Evolutionary conservation across 2,888 invertebrate species (phyloP), one percentile per base, ranked within the genome.

Genomic region (Desoria tigrina): DNA sequence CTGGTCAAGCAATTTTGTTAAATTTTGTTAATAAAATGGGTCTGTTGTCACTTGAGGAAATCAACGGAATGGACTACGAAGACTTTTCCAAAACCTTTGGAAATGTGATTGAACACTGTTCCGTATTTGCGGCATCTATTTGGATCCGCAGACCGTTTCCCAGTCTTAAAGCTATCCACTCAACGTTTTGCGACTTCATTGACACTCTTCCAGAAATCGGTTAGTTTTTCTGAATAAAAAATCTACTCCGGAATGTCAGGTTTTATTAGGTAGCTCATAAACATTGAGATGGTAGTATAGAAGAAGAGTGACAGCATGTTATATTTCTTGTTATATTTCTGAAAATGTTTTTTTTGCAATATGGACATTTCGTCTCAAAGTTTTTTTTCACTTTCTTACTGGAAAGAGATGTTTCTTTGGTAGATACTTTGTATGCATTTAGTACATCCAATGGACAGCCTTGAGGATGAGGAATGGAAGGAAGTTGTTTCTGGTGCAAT

Each of bases 161-260:
- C 37, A 80, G 79, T 73, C 77, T 82, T 24, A 78, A 80, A 39
- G 81, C 81, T 50, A 78, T 87, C n/a, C 83, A 83, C 68, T 78
- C 79, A 18, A 83, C 84, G 14, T 84, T 86, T 76, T 78, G 81
- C 66, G 77, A 79, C 65, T 86, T 85, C 80, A 80, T 88, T 76
- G 85, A 86, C 61, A 78, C 79, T 54, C 79, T 86, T 37, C 80
- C 79, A 65, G 69, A 78, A 61, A 79, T 81, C 77, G 85, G 86
- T 86, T 79, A 79, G 79, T 60, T 66, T 61, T 66, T 23, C 24
- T 51, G 45, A 7, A 45, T 45, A 21, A 9, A 23, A 21, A 23
- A 21, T 9, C 4, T 23, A 45, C 7, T 16, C 23, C 16, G 45
- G 24, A 24, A 24, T 24, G 51, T 23, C 51, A 32, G 32, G 6